These are phyloP conservation scores for Chesias legatella DNA, from an alignment of 2,888 invertebrate genomes.

Conservation along the genomic window DNA sequence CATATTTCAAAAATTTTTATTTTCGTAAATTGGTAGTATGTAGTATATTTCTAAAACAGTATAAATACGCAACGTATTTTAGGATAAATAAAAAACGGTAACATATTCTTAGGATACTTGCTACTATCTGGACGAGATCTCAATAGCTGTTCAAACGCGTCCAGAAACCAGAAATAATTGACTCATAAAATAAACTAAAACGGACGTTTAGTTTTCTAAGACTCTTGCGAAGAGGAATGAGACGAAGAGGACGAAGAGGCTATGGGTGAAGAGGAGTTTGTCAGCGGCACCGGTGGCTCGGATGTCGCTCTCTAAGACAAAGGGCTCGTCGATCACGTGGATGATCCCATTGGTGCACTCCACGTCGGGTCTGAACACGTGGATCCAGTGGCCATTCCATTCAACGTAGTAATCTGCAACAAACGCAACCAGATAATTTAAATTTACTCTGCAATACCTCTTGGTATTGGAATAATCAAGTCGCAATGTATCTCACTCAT, in stretches of 20 bases:
- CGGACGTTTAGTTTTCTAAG: conserved; percentile 49
- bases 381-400: conserved; percentile 92
- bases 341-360: conserved; percentile 98
- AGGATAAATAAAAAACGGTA: conserved; percentile 11
- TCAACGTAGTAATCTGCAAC: conserved; percentile 88
- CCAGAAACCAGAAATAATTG: conserved; percentile 31
- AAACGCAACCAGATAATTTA: conserved; percentile 15
- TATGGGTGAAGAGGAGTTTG: conserved; percentile 40
- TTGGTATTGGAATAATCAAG: too few species aligned
- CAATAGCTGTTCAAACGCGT: conserved; percentile 10
- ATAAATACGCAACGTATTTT: conserved; percentile 1
- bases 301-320: conserved; percentile 91
- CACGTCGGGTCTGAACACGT: conserved; percentile 94
- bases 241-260: conserved; percentile 43
- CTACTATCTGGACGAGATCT: conserved; percentile 2
- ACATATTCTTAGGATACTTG: neutral
- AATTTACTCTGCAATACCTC: too few species aligned
- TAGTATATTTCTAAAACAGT: neutral
- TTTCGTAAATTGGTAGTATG: too few species aligned
- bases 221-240: conserved; percentile 53
- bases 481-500: too few species aligned
- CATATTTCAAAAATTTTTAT: too few species aligned
- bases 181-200: conserved; percentile 30
- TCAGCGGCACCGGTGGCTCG: conserved; percentile 81
- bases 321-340: conserved; percentile 94